Base-by-base conservation (phyloP, 2,113 vertebrate genomes). In the Vulpes ferrilata region DNA sequence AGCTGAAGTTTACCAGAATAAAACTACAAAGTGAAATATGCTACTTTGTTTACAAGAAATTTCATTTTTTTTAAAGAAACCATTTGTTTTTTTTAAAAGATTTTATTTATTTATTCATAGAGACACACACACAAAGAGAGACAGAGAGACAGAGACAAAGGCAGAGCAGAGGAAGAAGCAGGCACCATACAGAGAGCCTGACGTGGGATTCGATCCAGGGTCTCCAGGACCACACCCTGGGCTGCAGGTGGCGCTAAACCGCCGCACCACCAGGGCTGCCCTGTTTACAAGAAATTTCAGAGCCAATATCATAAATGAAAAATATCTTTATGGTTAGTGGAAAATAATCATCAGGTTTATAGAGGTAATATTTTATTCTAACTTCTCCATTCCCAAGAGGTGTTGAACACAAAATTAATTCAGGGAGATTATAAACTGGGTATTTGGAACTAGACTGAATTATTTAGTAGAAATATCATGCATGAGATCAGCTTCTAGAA, bases 361-460 rank as follows among this genome's bases (percentile, higher is more conserved):
- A 43, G 43, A 89, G 25, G 90, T 20, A 88, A 60, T 81, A 78
- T 38, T 90, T 95, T 73, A 93, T 83, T 92, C n/a, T 55, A 91
- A 91, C 32, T 76, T 84, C 48, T 90, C 48, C 32, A 88, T 74
- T 93, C 64, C 67, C 67, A 95, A 87, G 11, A 51, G 67, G 73
- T 32, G n/a, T 88, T 53, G 19, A 92, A 8, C 7, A 86, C 2
- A 90, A 92, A 96, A 93, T 64, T 92, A 92, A 95, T 79, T 93
- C 12, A 71, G n/a, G 23, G 65, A 73, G n/a, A 88, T 48, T 80
- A 74, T 43, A 85, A 80, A 15, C 27, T 86, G 43, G 25, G 48
- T 93, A 83, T 69, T 82, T 89, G n/a, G 80, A 62, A 86, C 15
- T 51, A 80, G 27, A 53, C 1, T 65, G 67, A 20, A 94, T 88